Base-by-base conservation (phyloP, 2,113 vertebrate species). In the Mellivora capensis region DNA sequence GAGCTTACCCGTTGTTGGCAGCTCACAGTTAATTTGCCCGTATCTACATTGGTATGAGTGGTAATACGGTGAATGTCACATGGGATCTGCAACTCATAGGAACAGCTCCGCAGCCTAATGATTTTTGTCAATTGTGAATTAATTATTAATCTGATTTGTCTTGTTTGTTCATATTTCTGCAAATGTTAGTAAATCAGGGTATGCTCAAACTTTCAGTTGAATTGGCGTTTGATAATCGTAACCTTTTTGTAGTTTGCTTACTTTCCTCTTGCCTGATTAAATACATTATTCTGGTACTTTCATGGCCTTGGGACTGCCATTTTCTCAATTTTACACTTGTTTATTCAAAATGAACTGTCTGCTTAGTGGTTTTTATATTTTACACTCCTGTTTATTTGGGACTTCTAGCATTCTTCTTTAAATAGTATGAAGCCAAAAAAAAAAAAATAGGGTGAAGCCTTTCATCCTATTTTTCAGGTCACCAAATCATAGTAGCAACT, bases 141-240 rank as follows among this genome's bases (percentile, higher is more conserved):
- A 93, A 98, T 97, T 96, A 95, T 97, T 98, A 96, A 97, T 87
- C 91, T 97, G 91, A 94, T 96, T 96, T 97, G 94, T 94, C 87
- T 64, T 93, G 84, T 97, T 97, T 96, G 74, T 95, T 96, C 80
- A 57, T 39, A 93, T 54, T 23, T 92, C 76, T 87, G 25, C 44
- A 96, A 96, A 83, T 91, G 82, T 96, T 95, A 74, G 67, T 62
- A 91, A 98, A 94, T 62, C 11, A 12, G 91, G 34, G 1, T 83
- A 34, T n/a, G 27, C 42, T 96, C 57, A 62, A 59, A 93, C 14
- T 96, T 98, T 94, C 7, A 67, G 74, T 54, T 79, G 47, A 67
- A 67, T 54, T 85, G 67, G 37, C 0, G 0, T 67, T 67, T 37
- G 64, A 39, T 87, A 69, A 61, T 82, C 44, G 12, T 37, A 25